These are phyloP conservation scores for Volucella bombylans DNA, from an alignment of 2,888 invertebrate species.

Conservation along the genomic window DNA sequence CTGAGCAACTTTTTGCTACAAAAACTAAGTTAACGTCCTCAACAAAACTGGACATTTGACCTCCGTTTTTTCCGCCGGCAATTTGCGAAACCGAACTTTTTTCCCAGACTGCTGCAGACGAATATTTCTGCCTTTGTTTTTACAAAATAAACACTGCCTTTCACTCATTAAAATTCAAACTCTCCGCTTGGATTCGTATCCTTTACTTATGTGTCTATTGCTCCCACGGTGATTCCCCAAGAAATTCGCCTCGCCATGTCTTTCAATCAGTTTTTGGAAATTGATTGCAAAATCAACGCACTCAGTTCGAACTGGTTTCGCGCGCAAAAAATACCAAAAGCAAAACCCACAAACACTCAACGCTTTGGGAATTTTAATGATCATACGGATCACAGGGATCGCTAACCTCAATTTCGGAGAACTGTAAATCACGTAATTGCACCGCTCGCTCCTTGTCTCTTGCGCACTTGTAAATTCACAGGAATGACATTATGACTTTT, in stretches of 20 bases:
- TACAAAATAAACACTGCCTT: not conserved
- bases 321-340: not conserved
- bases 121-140: no score
- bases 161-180: constrained; percentile 24
- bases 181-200: not conserved
- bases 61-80: no score
- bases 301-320: constrained; percentile 53
- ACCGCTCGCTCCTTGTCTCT: constrained; percentile 5
- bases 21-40: no score
- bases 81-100: no score
- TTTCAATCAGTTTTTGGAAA: not conserved
- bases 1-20: no score
- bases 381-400: constrained; percentile 17
- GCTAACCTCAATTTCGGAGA: constrained; percentile 48
- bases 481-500: constrained; percentile 5
- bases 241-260: not conserved
- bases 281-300: constrained; percentile 31
- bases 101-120: no score
- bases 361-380: constrained; percentile 55
- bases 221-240: constrained; percentile 45
- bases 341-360: not conserved
- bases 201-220: constrained; percentile 51
- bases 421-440: constrained; percentile 56
- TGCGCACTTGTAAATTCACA: not conserved
- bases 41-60: no score